Evolutionary conservation across 2,797 vertebrate species (phyloP), one percentile per base, ranked within the genome.

Genomic region (Sebastes oblongus): DNA sequence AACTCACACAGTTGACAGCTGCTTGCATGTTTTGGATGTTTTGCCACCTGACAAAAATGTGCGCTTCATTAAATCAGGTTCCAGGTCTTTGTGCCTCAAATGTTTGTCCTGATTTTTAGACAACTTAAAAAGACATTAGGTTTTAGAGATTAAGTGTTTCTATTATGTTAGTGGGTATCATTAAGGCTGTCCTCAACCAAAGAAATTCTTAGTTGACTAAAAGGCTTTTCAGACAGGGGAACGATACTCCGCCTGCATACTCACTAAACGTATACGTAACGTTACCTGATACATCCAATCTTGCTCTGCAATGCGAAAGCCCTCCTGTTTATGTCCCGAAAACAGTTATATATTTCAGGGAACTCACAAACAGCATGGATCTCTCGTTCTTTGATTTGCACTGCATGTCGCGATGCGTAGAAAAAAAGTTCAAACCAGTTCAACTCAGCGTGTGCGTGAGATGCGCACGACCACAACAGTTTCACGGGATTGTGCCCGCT

Each of bases 1-100:
- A 69, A 79, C 66, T 71, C 70, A 58, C 52, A 55, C 60, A 46
- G 42, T 50, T 50, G 42, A 66, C 75, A 58, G 58, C 76, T 75
- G 68, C 30, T n/a, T 30, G 27, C 16, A 50, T 65, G 50, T 52
- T 80, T 70, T 30, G 22, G n/a, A 64, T 75, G 32, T 56, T 77
- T 66, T 4, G 10, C 27, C 52, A 66, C 55, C 11, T 60, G 24
- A 78, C 8, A 27, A 24, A 52, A 58, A 30, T 3, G 14, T 64
- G 50, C 32, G 30, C 24, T 58, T 29, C 8, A 12, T 39, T 36
- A 20, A 10, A 60, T 20, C 1, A 55, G 24, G 46, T 25, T 66
- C 6, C 27, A 67, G n/a, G 66, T 80, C 20, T 32, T 5, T 5
- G 20, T 67, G 39, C 8, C 8, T 56, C 11, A 46, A 16, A 73